Conservation (phyloP, 1,140 invertebrate genomes). For the Vanessa atalanta region DNA sequence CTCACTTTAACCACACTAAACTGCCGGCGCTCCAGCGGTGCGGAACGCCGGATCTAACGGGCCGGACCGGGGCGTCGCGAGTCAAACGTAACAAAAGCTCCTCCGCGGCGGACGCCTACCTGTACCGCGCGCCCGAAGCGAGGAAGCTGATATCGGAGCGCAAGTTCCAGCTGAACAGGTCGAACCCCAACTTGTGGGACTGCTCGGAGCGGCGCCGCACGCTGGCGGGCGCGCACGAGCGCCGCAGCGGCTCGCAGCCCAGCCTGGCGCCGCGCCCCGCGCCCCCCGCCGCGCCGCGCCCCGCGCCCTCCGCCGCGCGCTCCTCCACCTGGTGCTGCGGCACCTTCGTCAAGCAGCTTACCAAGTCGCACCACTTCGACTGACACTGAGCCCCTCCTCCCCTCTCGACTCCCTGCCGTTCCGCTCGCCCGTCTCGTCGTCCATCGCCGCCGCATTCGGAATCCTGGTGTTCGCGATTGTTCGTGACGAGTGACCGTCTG, state of each 20-base stretch:
- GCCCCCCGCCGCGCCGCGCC: conserved; percentile 42
- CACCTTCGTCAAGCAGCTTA: conserved; percentile 82
- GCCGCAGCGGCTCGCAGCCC: conserved; percentile 68
- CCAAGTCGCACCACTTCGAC: conserved; percentile 83
- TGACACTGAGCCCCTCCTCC: conserved; percentile 62
- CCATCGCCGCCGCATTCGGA: conserved; percentile 31
- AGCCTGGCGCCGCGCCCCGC: conserved; percentile 55
- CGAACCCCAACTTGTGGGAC: conserved; percentile 75
- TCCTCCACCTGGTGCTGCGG: conserved; percentile 84
- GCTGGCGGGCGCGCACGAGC: conserved; percentile 44
- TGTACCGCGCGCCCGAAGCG: conserved; percentile 65
- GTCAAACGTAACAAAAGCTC: conserved; percentile 79
- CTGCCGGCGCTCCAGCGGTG: conserved; percentile 55
- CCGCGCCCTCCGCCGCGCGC: conserved; percentile 75
- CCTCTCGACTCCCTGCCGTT: conserved; percentile 8
- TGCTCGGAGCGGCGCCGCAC: conserved; percentile 55
- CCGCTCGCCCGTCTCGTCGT: conserved; percentile 28
- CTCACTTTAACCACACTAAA: conserved; percentile 71
- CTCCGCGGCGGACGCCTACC: conserved; percentile 69
- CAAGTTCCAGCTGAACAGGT: conserved; percentile 74
- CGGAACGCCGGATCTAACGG: conserved; percentile 59
- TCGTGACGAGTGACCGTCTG: conserved; percentile 41
- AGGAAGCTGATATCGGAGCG: conserved; percentile 67
- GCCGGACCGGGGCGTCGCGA: conserved; percentile 61
- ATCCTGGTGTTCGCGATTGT: conserved; percentile 51